These are phyloP conservation scores for Catharus bicknelli DNA, from an alignment of 2,113 vertebrate genomes.

Conservation along the genomic window DNA sequence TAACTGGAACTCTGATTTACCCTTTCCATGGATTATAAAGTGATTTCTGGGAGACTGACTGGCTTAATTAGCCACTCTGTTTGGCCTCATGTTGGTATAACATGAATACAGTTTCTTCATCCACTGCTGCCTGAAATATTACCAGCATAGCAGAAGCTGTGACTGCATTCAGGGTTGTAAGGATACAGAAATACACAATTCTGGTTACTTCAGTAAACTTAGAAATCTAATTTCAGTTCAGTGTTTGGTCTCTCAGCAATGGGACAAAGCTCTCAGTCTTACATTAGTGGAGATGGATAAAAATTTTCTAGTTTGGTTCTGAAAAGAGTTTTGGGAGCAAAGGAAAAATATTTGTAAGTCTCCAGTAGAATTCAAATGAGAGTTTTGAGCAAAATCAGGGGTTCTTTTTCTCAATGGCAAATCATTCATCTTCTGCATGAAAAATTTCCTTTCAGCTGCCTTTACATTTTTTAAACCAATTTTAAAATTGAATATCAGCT, in stretches of 20 bases:
- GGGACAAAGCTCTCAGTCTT: background rate
- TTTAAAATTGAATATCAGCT: background rate
- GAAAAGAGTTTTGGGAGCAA: background rate
- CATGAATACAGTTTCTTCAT: background rate
- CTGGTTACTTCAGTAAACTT: constrained; percentile 5
- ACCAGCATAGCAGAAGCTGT: background rate
- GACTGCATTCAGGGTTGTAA: background rate
- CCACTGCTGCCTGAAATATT: background rate
- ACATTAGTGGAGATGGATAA: background rate
- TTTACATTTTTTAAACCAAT: background rate
- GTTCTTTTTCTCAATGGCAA: background rate
- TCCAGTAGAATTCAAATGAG: background rate
- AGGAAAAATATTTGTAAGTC: background rate
- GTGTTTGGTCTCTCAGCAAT: background rate
- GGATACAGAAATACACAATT: background rate
- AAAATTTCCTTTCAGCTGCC: background rate
- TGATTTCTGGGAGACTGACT: background rate
- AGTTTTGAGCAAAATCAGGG: background rate
- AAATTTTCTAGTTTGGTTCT: background rate
- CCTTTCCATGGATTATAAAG: background rate
- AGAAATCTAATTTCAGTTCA: constrained; percentile 17
- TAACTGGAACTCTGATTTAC: background rate
- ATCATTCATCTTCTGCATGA: background rate
- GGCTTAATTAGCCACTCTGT: background rate
- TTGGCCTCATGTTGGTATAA: background rate